Conservation (phyloP, 2,797 vertebrate species). For the Sebastes matsubarae region DNA sequence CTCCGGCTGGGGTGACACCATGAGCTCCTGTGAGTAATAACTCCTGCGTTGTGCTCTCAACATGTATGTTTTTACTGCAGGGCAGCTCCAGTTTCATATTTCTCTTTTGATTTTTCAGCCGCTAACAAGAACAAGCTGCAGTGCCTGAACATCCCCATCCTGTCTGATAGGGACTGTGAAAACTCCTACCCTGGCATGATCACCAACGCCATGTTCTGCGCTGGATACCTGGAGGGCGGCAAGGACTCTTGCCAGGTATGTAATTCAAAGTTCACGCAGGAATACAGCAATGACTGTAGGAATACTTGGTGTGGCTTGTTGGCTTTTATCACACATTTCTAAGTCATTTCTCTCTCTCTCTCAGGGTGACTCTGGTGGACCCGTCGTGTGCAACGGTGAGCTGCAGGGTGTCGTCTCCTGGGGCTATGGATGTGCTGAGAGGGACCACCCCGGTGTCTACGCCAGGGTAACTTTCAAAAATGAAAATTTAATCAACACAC, state of each 20-base stretch:
- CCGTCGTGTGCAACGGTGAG: constrained; percentile 78
- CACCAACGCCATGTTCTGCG: constrained; percentile 74
- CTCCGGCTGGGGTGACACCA: constrained; percentile 87
- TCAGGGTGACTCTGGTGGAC: constrained; percentile 87
- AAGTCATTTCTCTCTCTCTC: neutral
- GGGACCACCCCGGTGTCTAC: constrained; percentile 81
- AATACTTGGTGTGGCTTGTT: neutral
- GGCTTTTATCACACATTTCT: neutral
- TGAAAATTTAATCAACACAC: neutral
- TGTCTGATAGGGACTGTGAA: constrained; percentile 51
- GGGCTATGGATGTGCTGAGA: constrained; percentile 82
- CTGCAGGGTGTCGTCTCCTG: constrained; percentile 87
- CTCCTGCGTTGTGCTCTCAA: neutral
- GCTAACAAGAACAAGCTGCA: constrained; percentile 63
- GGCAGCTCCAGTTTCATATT: neutral
- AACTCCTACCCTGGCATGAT: constrained; percentile 76
- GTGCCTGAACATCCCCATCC: constrained; percentile 75
- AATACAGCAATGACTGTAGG: neutral
- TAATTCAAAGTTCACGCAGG: neutral
- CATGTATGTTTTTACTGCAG: neutral
- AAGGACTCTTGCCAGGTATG: constrained; percentile 78
- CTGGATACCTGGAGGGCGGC: constrained; percentile 77
- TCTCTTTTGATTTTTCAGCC: constrained; percentile 26
- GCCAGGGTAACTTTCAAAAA: constrained; percentile 65
- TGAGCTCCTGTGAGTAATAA: constrained; percentile 74